Evolutionary conservation across 2,888 invertebrate species (phyloP).

Genomic region (Amblyjoppa proteus): DNA sequence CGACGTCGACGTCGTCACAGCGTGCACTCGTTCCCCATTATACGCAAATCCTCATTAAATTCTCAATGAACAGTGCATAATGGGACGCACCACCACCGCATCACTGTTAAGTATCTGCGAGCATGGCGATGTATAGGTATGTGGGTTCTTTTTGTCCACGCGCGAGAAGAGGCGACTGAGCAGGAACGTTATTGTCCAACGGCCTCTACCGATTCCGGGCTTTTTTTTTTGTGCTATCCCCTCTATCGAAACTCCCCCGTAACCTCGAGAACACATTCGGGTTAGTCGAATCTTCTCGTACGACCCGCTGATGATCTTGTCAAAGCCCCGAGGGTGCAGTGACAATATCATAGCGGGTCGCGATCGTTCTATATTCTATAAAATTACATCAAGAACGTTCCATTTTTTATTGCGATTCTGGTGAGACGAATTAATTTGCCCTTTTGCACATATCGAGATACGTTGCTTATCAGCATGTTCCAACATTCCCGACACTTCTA

Average conservation of each 20-base stretch:
- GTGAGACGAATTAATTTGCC: not conserved
- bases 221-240: constrained; percentile 34
- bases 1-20: constrained; percentile 13
- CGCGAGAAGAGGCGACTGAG: constrained; percentile 26
- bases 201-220: constrained; percentile 38
- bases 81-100: constrained; percentile 56
- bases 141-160: constrained; percentile 5
- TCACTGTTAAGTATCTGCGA: constrained; percentile 63
- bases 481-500: not conserved
- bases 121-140: constrained; percentile 20
- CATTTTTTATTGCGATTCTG: not conserved
- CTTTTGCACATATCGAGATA: too few relatives aligned
- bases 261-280: constrained; percentile 48
- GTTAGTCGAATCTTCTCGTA: constrained; percentile 14
- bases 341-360: not conserved
- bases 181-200: constrained; percentile 29
- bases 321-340: not conserved
- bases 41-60: constrained; percentile 71
- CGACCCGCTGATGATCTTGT: not conserved
- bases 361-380: not conserved
- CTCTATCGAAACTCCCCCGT: constrained; percentile 24
- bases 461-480: too few relatives aligned
- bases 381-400: not conserved
- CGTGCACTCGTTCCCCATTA: constrained; percentile 58
- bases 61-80: constrained; percentile 68